Conservation (phyloP, 1,140 invertebrate species). For the Halictus rubicundus region DNA sequence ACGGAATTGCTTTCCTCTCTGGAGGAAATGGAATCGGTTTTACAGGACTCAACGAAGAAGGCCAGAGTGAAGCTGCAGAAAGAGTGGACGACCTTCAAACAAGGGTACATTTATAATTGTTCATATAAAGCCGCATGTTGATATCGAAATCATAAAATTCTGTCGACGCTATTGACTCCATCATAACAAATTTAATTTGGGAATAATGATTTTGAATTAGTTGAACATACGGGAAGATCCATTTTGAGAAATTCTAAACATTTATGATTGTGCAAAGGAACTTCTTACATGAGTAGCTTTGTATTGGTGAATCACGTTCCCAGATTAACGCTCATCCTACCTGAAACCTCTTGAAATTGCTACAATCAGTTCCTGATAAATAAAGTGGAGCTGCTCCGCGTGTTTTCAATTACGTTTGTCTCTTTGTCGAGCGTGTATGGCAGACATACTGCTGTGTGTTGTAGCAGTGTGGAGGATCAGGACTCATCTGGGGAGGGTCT, state of each 20-base stretch:
- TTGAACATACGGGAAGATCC: no score
- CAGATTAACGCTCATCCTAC: constrained; percentile 17
- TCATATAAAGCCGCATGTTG: neutral
- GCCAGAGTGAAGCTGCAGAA: constrained; percentile 70
- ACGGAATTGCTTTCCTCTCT: constrained; percentile 63
- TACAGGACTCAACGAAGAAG: constrained; percentile 67
- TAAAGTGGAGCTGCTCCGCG: constrained; percentile 26
- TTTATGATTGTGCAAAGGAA: neutral
- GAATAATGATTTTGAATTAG: constrained; percentile 5
- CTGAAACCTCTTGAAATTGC: constrained; percentile 57
- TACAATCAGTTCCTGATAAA: constrained; percentile 51
- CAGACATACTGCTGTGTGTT: constrained; percentile 68
- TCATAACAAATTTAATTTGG: constrained; percentile 20
- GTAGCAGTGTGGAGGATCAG: constrained; percentile 73
- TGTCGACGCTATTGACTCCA: neutral
- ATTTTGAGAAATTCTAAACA: neutral
- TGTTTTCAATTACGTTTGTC: constrained; percentile 34
- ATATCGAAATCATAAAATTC: neutral
- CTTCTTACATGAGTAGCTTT: no score
- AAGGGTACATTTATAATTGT: constrained; percentile 67
- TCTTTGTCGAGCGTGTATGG: constrained; percentile 57
- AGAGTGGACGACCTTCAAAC: constrained; percentile 70
- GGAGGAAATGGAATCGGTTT: constrained; percentile 61
- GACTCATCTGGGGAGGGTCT: constrained; percentile 66
- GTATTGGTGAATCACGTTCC: constrained; percentile 1